These are phyloP conservation scores for Apodemia duryi DNA, from an alignment of 2,888 invertebrate species.

Conservation along the genomic window DNA sequence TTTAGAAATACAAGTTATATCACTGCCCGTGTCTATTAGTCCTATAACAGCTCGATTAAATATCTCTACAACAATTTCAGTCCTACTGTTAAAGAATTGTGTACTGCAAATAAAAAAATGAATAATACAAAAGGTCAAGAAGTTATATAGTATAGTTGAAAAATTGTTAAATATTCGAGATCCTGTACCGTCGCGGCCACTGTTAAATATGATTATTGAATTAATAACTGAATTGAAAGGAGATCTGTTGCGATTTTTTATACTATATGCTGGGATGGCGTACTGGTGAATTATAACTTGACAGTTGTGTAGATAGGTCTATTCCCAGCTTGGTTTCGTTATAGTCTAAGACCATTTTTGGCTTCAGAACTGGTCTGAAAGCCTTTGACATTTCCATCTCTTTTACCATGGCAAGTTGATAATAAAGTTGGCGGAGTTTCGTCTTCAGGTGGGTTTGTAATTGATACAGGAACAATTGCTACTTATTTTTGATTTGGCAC, in stretches of 20 bases:
- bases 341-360: constrained; percentile 18
- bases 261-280: constrained; percentile 15
- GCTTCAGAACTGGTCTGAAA: constrained; percentile 12
- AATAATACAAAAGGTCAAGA: too few species aligned
- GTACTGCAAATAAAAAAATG: too few species aligned
- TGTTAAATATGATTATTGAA: too few species aligned
- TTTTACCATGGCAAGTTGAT: too few species aligned
- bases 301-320: constrained; percentile 17
- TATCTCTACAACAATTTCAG: constrained; percentile 23
- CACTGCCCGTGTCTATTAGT: constrained; percentile 29
- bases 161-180: too few species aligned
- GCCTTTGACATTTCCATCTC: too few species aligned
- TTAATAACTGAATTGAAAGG: background rate
- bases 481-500: background rate
- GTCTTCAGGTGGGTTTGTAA: constrained; percentile 7
- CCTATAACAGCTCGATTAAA: background rate
- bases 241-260: constrained; percentile 16
- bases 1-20: constrained; percentile 27
- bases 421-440: background rate
- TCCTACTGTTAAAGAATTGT: background rate
- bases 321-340: constrained; percentile 19
- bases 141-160: too few species aligned
- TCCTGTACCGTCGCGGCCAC: too few species aligned
- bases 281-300: constrained; percentile 19
- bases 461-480: constrained; percentile 6